Evolutionary conservation across 1,140 invertebrate genomes (phyloP).

Genomic region (Neodiprion pinetum): DNA sequence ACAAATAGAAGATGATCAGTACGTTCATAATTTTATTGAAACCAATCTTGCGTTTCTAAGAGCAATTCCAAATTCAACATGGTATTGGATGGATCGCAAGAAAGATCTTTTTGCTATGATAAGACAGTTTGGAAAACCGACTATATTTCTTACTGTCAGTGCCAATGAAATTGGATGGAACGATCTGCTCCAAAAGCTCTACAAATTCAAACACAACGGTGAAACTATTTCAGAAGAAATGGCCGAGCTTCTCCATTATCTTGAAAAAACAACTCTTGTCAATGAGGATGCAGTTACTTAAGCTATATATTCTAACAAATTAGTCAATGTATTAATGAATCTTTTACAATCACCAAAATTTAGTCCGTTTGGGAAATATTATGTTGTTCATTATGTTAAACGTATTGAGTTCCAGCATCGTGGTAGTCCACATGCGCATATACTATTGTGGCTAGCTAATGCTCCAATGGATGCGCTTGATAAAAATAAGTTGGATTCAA

Average conservation of each 20-base stretch:
- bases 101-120: constrained; percentile 52
- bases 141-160: constrained; percentile 39
- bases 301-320: constrained; percentile 53
- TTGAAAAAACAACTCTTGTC: constrained; percentile 43
- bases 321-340: constrained; percentile 37
- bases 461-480: constrained; percentile 39
- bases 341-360: constrained; percentile 32
- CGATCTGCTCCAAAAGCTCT: constrained; percentile 47
- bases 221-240: constrained; percentile 32
- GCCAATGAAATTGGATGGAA: constrained; percentile 49
- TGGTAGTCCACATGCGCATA: constrained; percentile 50
- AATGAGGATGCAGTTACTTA: constrained; percentile 59
- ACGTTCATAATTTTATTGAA: constrained; percentile 31
- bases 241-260: constrained; percentile 31
- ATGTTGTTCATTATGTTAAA: constrained; percentile 42
- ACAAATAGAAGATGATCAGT: constrained; percentile 28
- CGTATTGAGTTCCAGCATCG: constrained; percentile 51
- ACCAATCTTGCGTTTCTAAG: constrained; percentile 33
- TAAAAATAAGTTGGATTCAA: constrained; percentile 16
- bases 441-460: constrained; percentile 44
- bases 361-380: constrained; percentile 40
- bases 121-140: constrained; percentile 42
- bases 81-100: constrained; percentile 46
- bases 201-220: constrained; percentile 47
- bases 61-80: constrained; percentile 29